Evolutionary conservation across 2,888 invertebrate species (phyloP).

Genomic region (Catocala fraxini): DNA sequence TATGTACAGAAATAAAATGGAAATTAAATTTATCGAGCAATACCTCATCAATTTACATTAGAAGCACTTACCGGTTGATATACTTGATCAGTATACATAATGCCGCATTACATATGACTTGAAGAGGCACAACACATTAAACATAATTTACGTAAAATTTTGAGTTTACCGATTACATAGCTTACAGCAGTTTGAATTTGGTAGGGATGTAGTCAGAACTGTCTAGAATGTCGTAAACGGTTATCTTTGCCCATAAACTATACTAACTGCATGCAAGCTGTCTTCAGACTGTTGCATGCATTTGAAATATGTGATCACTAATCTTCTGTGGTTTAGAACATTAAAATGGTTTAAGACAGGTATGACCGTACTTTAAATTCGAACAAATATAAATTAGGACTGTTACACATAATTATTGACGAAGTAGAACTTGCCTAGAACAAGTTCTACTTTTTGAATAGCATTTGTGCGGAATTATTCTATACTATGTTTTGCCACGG

Average conservation of each 20-base stretch:
- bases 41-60: no score
- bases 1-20: no score
- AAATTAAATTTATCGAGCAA: no score
- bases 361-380: neutral
- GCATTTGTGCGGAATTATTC: no score
- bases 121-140: no score
- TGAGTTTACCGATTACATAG: neutral
- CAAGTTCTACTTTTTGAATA: no score
- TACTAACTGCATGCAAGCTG: conserved; percentile 21
- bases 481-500: no score
- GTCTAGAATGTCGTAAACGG: conserved; percentile 10
- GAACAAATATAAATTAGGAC: neutral
- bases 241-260: conserved; percentile 22
- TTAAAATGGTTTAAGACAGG: neutral
- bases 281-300: conserved; percentile 20
- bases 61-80: no score
- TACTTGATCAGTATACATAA: no score
- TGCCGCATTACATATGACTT: no score
- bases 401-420: neutral
- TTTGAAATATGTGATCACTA: conserved; percentile 19
- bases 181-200: neutral
- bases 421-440: no score
- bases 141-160: no score
- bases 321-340: conserved; percentile 7
- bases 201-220: conserved; percentile 2